Evolutionary conservation across 2,888 invertebrate genomes (phyloP).

Genomic region (Carterocephalus palaemon): DNA sequence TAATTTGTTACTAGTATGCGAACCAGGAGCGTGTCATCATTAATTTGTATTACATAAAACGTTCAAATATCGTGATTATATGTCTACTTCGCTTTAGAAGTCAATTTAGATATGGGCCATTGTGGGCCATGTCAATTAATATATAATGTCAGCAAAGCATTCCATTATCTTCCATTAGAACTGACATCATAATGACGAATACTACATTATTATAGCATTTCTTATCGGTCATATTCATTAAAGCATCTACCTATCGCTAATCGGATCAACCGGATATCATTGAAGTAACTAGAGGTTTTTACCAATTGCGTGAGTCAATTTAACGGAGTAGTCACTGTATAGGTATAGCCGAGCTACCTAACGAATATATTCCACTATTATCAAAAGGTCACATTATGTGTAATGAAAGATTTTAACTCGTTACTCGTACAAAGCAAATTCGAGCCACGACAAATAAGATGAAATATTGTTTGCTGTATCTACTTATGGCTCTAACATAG

Average conservation of each 20-base stretch:
- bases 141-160: not conserved
- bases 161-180: slow-evolving; percentile 3
- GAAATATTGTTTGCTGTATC: too few relatives aligned
- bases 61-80: slow-evolving; percentile 6
- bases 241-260: too few relatives aligned
- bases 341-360: too few relatives aligned
- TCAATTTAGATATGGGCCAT: slow-evolving; percentile 7
- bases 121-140: slow-evolving; percentile 1
- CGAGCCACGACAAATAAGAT: too few relatives aligned
- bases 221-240: slow-evolving; percentile 1
- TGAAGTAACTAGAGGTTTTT: too few relatives aligned
- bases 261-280: too few relatives aligned
- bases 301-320: too few relatives aligned
- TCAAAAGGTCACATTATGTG: slow-evolving; percentile 1
- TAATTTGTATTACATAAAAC: slow-evolving; percentile 9
- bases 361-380: too few relatives aligned
- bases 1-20: slow-evolving; percentile 4
- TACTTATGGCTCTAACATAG: too few relatives aligned
- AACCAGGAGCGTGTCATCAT: slow-evolving; percentile 2
- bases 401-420: slow-evolving; percentile 1
- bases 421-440: slow-evolving; percentile 28
- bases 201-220: slow-evolving; percentile 6
- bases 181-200: slow-evolving; percentile 4
- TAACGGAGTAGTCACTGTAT: too few relatives aligned
- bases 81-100: not conserved